Percentiles rank a stretch among this genome's conserved stretches.
These are phyloP conservation scores for Tinea pellionella DNA, from an alignment of 2,888 invertebrate species.

Conservation along the genomic window DNA sequence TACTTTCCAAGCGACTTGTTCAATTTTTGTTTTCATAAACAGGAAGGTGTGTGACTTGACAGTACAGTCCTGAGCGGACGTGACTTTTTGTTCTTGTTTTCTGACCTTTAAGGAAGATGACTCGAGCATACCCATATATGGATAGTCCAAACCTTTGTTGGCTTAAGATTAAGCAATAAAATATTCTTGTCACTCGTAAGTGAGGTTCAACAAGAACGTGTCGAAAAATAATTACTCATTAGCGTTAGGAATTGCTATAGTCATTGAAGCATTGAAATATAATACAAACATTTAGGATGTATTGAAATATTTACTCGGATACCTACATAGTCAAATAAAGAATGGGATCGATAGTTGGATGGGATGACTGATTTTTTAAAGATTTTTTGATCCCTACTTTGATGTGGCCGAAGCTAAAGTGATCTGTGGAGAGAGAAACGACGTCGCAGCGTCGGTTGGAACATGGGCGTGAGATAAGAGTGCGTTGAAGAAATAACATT, in stretches of 20 bases:
- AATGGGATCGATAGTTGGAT: too few species aligned
- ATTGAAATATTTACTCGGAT: too few species aligned
- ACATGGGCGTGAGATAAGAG: too few species aligned
- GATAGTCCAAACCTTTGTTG: constrained; percentile 27
- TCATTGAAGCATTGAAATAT: background rate
- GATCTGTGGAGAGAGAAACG: too few species aligned
- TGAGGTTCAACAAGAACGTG: constrained; percentile 14
- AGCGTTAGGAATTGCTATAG: background rate
- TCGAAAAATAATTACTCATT: constrained; percentile 3
- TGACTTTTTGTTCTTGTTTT: constrained; percentile 22
- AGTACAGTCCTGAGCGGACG: constrained; percentile 19
- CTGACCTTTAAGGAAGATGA: constrained; percentile 32
- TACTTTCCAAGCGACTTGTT: too few species aligned
- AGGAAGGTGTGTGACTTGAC: background rate
- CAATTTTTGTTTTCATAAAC: background rate
- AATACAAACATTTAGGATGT: background rate
- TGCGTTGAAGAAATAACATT: background rate
- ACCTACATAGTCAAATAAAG: too few species aligned
- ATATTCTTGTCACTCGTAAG: constrained; percentile 26
- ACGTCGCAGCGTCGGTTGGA: too few species aligned
- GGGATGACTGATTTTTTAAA: too few species aligned
- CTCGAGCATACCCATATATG: constrained; percentile 20
- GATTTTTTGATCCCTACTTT: too few species aligned
- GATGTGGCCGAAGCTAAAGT: too few species aligned
- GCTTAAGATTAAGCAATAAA: constrained; percentile 22